These are phyloP conservation scores for Gryllus bimaculatus DNA, from an alignment of 1,140 invertebrate species.

Conservation along the genomic window DNA sequence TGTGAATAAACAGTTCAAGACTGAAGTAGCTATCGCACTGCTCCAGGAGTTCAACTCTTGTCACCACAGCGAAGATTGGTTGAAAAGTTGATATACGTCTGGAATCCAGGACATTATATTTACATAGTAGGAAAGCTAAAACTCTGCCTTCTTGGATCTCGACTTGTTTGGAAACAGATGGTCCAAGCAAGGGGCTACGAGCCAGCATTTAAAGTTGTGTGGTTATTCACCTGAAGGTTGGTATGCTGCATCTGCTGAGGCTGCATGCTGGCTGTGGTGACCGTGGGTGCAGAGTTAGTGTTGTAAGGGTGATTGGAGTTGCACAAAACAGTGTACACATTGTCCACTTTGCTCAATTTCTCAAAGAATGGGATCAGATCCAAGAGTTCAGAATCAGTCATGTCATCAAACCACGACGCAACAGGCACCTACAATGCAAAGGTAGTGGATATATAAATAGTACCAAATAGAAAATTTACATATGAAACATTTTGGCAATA, in stretches of 20 bases:
- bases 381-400: slow-evolving; percentile 86
- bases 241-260: slow-evolving; percentile 14
- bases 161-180: neutral
- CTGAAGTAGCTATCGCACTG: neutral
- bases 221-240: slow-evolving; percentile 19
- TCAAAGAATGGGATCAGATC: slow-evolving; percentile 95
- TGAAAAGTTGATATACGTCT: slow-evolving; percentile 1
- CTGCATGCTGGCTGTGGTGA: slow-evolving; percentile 8
- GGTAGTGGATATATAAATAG: neutral
- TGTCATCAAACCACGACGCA: slow-evolving; percentile 96
- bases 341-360: slow-evolving; percentile 86
- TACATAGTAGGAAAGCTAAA: slow-evolving; percentile 1
- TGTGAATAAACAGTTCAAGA: neutral
- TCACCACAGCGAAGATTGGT: neutral
- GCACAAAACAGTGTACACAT: slow-evolving; percentile 84
- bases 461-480: no score
- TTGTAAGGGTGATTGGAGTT: slow-evolving; percentile 68
- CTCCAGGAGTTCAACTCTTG: neutral
- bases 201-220: slow-evolving; percentile 16
- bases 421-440: slow-evolving; percentile 70
- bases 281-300: neutral
- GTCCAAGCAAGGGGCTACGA: slow-evolving; percentile 15
- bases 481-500: no score
- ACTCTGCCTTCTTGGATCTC: neutral
- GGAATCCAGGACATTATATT: slow-evolving; percentile 1